Conservation (phyloP, 2,888 invertebrate species). For the Acrocyrtus sp. region DNA sequence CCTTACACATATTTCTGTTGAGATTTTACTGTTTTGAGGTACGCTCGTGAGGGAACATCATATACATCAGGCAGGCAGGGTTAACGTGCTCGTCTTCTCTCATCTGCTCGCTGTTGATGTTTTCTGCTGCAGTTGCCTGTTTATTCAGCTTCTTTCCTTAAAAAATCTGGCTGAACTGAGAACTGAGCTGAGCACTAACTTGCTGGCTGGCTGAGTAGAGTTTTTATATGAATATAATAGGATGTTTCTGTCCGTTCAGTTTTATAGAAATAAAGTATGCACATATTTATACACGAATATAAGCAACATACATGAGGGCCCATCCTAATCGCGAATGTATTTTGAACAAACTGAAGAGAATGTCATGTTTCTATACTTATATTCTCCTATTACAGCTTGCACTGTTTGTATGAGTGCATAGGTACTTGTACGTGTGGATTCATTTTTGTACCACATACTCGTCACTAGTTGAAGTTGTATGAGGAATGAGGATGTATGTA, state of each 20-base stretch:
- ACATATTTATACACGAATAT: constrained; percentile 2
- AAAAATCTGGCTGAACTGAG: not conserved
- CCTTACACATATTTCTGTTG: not conserved
- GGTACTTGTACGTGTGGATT: constrained; percentile 14
- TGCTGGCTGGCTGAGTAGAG: constrained; percentile 1
- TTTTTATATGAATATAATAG: constrained; percentile 26
- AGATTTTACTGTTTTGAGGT: constrained; percentile 15
- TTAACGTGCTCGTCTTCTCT: constrained; percentile 60
- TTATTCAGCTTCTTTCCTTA: constrained; percentile 42
- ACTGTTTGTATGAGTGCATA: not conserved
- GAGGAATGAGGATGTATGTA: too few relatives aligned
- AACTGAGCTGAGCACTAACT: not conserved
- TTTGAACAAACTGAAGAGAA: constrained; percentile 19
- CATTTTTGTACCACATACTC: constrained; percentile 18
- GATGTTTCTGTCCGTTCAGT: constrained; percentile 22
- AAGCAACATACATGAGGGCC: constrained; percentile 14
- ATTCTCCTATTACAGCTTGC: constrained; percentile 15
- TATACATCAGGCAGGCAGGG: constrained; percentile 55
- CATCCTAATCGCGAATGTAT: too few relatives aligned
- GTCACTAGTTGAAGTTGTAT: too few relatives aligned
- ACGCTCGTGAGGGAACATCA: constrained; percentile 44
- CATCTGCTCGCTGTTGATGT: constrained; percentile 42
- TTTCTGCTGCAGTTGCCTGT: constrained; percentile 30
- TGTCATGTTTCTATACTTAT: constrained; percentile 31
- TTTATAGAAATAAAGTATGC: not conserved